phyloP scores from a whole-genome alignment of 2,797 vertebrate species.

The Anas bernieri region DNA sequence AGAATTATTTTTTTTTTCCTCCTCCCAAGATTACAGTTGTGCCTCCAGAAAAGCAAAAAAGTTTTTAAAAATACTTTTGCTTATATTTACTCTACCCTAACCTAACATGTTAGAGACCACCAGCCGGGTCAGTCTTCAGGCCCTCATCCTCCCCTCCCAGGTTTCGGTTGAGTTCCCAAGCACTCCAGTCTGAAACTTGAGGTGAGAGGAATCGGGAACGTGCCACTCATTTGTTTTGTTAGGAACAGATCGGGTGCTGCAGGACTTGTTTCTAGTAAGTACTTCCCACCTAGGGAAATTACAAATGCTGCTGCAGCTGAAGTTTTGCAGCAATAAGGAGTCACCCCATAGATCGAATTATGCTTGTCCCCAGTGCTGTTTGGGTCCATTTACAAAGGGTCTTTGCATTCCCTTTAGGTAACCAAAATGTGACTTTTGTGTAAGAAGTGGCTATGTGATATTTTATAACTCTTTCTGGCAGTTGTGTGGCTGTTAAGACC shows the following conservation, averaged over 20 bases:
- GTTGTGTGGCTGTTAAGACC: background rate
- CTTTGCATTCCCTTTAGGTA: background rate
- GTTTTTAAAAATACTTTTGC: constrained; percentile 27
- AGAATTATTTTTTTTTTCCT: constrained; percentile 18
- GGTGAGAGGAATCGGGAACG: background rate
- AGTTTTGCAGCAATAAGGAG: background rate
- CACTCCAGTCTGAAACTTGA: background rate
- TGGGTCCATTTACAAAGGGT: background rate
- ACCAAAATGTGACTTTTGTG: background rate
- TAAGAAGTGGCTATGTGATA: background rate
- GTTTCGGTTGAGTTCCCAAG: background rate
- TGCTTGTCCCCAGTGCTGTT: background rate
- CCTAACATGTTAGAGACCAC: constrained; percentile 57
- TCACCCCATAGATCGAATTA: background rate
- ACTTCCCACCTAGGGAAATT: background rate
- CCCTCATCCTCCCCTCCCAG: background rate
- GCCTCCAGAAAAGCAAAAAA: background rate
- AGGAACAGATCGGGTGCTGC: background rate
- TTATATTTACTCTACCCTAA: background rate
- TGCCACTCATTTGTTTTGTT: background rate
- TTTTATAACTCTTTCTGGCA: background rate
- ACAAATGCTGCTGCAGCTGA: background rate
- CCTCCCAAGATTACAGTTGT: background rate
- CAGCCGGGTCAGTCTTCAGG: constrained; percentile 48
- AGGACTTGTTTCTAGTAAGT: background rate